Conservation (phyloP, 2,888 invertebrate genomes). For the Napeogenes inachia region DNA sequence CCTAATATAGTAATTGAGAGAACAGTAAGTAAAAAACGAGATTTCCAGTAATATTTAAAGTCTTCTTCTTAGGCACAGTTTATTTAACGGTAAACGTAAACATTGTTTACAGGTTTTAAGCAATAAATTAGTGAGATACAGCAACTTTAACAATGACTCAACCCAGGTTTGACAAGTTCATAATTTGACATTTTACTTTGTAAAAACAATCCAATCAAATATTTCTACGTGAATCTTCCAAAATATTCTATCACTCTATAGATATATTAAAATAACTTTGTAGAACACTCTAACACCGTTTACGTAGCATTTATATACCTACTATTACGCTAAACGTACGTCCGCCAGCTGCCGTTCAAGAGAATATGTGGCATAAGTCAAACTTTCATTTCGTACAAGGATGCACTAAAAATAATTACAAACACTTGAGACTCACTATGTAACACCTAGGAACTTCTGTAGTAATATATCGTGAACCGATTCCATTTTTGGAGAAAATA, state of each 20-base stretch:
- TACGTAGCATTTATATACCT: slow-evolving; percentile 60
- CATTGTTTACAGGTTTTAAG: slow-evolving; percentile 44
- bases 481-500: slow-evolving; percentile 67
- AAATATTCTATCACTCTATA: slow-evolving; percentile 37
- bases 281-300: slow-evolving; percentile 51
- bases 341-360: slow-evolving; percentile 77
- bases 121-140: slow-evolving; percentile 48
- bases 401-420: slow-evolving; percentile 75
- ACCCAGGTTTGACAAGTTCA: slow-evolving; percentile 75
- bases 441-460: slow-evolving; percentile 42
- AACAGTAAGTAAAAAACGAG: slow-evolving; percentile 2
- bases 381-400: slow-evolving; percentile 77
- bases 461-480: slow-evolving; percentile 51
- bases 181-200: slow-evolving; percentile 70
- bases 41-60: slow-evolving; percentile 10
- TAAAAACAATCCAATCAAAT: slow-evolving; percentile 63
- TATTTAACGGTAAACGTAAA: slow-evolving; percentile 33
- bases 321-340: slow-evolving; percentile 68
- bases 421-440: slow-evolving; percentile 57
- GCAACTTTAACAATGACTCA: slow-evolving; percentile 72
- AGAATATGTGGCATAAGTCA: slow-evolving; percentile 79
- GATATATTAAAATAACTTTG: slow-evolving; percentile 47
- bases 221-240: slow-evolving; percentile 46
- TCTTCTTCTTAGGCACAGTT: not conserved
- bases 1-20: not conserved